These are phyloP conservation scores for Hydractinia echinata DNA, from an alignment of 30 jellyfish, hydroid and myxozoan species.

Conservation along the genomic window DNA sequence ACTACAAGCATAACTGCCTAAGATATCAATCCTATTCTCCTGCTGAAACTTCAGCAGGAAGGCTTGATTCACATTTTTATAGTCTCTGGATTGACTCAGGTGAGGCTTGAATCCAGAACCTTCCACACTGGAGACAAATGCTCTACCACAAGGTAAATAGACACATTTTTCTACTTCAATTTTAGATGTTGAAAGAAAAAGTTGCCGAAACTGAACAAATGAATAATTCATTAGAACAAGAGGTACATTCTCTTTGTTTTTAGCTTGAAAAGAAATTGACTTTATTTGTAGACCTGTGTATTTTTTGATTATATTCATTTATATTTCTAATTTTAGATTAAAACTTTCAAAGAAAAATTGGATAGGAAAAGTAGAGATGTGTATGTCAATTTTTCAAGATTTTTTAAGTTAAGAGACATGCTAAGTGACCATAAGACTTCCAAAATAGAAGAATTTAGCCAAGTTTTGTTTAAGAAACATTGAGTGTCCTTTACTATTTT, in stretches of 20 bases:
- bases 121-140: too few species aligned
- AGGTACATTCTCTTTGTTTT: constrained; percentile 34
- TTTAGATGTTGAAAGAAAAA: constrained; percentile 69
- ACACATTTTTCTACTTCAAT: constrained; percentile 38
- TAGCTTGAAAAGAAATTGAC: background rate
- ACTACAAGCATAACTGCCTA: too few species aligned
- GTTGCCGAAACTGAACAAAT: constrained; percentile 56
- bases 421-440: too few species aligned
- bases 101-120: too few species aligned
- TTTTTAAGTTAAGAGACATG: too few species aligned
- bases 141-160: background rate
- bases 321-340: constrained; percentile 31
- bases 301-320: background rate
- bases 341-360: constrained; percentile 46
- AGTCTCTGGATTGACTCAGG: too few species aligned
- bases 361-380: constrained; percentile 52
- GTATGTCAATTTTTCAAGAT: constrained; percentile 20
- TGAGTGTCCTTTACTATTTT: too few species aligned
- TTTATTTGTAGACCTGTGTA: background rate
- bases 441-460: too few species aligned
- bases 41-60: too few species aligned
- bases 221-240: constrained; percentile 54
- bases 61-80: too few species aligned
- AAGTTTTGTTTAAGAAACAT: too few species aligned
- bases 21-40: too few species aligned